Conservation (phyloP, 2,797 vertebrate species). For the Chelon auratus region DNA sequence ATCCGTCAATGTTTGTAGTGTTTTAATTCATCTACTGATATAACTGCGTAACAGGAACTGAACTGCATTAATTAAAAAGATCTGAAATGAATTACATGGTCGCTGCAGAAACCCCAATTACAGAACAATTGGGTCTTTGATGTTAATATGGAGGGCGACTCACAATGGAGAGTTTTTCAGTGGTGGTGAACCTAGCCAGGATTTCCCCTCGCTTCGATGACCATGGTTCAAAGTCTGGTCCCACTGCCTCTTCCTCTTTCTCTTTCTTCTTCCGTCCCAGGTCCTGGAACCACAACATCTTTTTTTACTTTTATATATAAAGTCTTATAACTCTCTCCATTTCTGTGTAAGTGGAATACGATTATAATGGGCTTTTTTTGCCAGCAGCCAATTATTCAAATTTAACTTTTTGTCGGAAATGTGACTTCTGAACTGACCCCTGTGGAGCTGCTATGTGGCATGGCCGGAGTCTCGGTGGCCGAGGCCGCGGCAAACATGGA, state of each 20-base stretch:
- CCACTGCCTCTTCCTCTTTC: constrained; percentile 88
- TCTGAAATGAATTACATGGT: neutral
- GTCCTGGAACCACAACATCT: constrained; percentile 81
- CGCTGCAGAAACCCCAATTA: neutral
- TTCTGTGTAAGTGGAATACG: neutral
- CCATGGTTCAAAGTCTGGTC: constrained; percentile 94
- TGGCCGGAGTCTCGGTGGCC: constrained; percentile 57
- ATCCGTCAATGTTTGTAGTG: too few relatives aligned
- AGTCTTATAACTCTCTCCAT: neutral
- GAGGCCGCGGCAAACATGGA: constrained; percentile 92
- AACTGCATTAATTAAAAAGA: neutral
- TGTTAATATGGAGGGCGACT: constrained; percentile 66
- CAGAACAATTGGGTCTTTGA: neutral
- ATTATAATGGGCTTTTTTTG: neutral
- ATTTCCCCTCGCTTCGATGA: constrained; percentile 92
- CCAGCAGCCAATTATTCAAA: neutral
- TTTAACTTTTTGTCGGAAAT: neutral
- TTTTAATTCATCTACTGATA: too few relatives aligned
- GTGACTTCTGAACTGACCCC: constrained; percentile 69
- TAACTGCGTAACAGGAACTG: too few relatives aligned
- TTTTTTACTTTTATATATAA: neutral
- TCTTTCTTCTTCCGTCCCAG: constrained; percentile 86
- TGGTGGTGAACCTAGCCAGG: constrained; percentile 95
- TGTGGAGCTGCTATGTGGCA: constrained; percentile 73
- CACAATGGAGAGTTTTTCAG: constrained; percentile 97